Evolutionary conservation across 2,113 vertebrate genomes (phyloP).

Genomic region (Chlorocebus sabaeus): DNA sequence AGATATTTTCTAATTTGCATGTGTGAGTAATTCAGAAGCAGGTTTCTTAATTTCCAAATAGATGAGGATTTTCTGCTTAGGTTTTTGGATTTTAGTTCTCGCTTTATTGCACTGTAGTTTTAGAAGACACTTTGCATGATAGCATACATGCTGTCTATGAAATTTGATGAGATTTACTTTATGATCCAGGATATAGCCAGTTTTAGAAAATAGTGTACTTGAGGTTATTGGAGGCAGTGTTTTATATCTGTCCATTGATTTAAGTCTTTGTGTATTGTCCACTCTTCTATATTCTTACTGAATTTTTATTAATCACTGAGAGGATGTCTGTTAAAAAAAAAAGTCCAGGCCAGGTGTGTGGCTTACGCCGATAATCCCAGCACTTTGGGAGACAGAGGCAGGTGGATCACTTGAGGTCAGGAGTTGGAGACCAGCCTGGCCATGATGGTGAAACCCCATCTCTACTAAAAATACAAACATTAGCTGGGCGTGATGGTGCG

Average conservation of each 20-base stretch:
- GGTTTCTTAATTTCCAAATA: neutral
- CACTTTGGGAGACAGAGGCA: too few relatives aligned
- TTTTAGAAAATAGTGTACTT: neutral
- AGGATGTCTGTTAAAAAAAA: neutral
- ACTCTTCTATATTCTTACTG: neutral
- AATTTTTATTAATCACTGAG: neutral
- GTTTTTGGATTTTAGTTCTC: neutral
- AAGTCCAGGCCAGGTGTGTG: too few relatives aligned
- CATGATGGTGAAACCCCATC: too few relatives aligned
- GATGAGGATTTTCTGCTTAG: neutral
- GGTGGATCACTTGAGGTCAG: too few relatives aligned
- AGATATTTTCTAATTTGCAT: neutral
- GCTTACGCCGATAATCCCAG: too few relatives aligned
- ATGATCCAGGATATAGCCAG: neutral
- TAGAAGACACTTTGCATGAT: neutral
- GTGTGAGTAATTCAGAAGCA: neutral
- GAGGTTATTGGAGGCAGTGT: neutral
- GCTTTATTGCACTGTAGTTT: neutral
- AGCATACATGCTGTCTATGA: neutral
- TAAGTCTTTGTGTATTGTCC: neutral
- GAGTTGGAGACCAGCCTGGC: too few relatives aligned
- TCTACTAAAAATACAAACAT: too few relatives aligned
- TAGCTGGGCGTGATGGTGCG: too few relatives aligned
- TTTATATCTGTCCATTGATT: neutral
- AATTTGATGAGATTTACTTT: neutral